A percentile compares a stretch with the other conserved stretches of the same genome.
phyloP scores from a whole-genome alignment of 2,797 vertebrate genomes.

The Neostethus bicornis region DNA sequence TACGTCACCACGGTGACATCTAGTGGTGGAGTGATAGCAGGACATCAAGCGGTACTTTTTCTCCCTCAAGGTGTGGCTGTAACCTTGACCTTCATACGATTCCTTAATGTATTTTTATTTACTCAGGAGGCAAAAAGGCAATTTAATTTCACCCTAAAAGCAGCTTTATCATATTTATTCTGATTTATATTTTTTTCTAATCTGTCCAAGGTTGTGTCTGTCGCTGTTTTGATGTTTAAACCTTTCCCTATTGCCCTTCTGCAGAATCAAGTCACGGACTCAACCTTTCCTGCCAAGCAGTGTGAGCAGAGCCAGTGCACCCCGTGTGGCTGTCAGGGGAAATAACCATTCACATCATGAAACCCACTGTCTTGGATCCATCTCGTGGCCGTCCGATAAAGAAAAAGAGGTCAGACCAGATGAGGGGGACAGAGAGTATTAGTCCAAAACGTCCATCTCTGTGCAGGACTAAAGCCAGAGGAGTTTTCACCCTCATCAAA shows the following conservation, averaged over 20 bases:
- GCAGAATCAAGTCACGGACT: constrained; percentile 65
- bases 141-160: constrained; percentile 10
- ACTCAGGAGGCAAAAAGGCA: neutral
- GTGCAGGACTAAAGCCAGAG: constrained; percentile 36
- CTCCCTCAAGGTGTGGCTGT: constrained; percentile 29
- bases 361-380: constrained; percentile 17
- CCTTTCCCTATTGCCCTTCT: constrained; percentile 43
- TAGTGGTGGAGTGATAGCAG: constrained; percentile 55
- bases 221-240: constrained; percentile 51
- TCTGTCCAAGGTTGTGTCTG: constrained; percentile 44
- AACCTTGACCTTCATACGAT: constrained; percentile 56
- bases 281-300: constrained; percentile 40
- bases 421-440: constrained; percentile 26
- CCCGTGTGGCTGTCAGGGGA: constrained; percentile 74
- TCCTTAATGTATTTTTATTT: neutral
- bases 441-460: constrained; percentile 30
- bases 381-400: constrained; percentile 31
- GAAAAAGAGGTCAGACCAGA: constrained; percentile 47
- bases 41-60: constrained; percentile 6
- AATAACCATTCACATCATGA: constrained; percentile 45
- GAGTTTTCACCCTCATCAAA: constrained; percentile 39
- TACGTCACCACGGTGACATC: constrained; percentile 69
- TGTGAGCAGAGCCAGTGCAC: constrained; percentile 63
- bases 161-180: no score
- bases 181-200: no score